These are phyloP conservation scores for Microcebus griseorufus DNA, from an alignment of 2,113 vertebrate genomes.

Conservation along the genomic window DNA sequence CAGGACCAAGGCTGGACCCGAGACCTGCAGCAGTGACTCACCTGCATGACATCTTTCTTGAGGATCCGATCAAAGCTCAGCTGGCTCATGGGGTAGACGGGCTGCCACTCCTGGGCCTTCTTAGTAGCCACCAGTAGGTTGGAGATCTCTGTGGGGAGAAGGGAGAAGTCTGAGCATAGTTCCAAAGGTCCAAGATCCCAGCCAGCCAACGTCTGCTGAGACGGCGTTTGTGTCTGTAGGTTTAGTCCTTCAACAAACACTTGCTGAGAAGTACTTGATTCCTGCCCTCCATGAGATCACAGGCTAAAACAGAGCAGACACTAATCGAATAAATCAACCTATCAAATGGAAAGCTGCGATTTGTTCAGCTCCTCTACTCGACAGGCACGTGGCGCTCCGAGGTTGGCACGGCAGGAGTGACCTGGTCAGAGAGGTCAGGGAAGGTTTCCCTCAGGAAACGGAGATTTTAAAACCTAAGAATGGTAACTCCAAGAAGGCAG, in stretches of 20 bases:
- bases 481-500: neutral
- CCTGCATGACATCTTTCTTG: constrained; percentile 94
- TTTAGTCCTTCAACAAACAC: neutral
- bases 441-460: neutral
- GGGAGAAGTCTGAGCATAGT: neutral
- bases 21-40: constrained; percentile 69
- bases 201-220: neutral
- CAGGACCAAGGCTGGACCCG: neutral
- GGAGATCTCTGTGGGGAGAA: constrained; percentile 91
- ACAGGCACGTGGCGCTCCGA: neutral
- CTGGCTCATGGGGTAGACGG: constrained; percentile 86
- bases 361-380: neutral
- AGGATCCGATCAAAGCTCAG: constrained; percentile 95
- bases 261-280: neutral
- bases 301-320: neutral
- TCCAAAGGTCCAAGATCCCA: neutral
- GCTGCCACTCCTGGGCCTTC: constrained; percentile 88
- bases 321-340: neutral
- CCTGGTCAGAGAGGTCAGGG: neutral
- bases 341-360: neutral
- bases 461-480: neutral
- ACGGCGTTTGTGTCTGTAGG: neutral
- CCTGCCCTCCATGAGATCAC: neutral
- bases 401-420: neutral
- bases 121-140: constrained; percentile 97